A percentile compares a stretch with the other conserved stretches of the same genome.
Evolutionary conservation across 2,113 vertebrate genomes (phyloP).

Genomic region (Chaenocephalus aceratus): DNA sequence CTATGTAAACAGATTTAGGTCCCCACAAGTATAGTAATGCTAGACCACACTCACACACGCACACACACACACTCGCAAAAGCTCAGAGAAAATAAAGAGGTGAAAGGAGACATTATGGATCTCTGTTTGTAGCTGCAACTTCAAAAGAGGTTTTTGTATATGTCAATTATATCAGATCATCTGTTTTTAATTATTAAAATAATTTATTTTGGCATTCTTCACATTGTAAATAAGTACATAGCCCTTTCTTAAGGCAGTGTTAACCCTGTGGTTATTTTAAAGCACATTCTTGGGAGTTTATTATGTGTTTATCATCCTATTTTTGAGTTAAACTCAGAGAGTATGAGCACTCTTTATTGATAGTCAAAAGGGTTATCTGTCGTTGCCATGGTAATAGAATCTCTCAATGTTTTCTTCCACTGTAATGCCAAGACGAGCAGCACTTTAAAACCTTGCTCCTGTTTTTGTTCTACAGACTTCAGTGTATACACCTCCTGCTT

Average conservation of each 20-base stretch:
- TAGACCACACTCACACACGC: too few species aligned
- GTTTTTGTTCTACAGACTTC: conserved; percentile 15
- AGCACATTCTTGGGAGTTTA: not conserved
- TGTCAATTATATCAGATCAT: not conserved
- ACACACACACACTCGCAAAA: too few species aligned
- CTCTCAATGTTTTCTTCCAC: conserved; percentile 16
- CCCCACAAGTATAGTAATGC: too few species aligned
- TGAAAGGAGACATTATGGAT: conserved; percentile 23
- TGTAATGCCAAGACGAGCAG: conserved; percentile 65
- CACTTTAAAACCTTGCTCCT: conserved; percentile 25
- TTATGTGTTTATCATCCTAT: not conserved
- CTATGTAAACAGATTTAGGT: too few species aligned
- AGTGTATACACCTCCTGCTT: not conserved
- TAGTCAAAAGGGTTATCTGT: conserved; percentile 2
- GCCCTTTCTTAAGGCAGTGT: conserved; percentile 8
- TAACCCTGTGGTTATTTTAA: conserved; percentile 29
- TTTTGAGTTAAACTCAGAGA: conserved; percentile 15
- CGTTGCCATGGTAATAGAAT: conserved; percentile 59
- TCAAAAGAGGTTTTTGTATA: conserved; percentile 54
- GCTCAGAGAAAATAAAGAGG: conserved; percentile 12
- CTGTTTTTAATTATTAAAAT: conserved; percentile 10
- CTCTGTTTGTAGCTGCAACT: conserved; percentile 37
- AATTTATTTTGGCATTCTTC: conserved; percentile 36
- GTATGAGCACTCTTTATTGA: not conserved
- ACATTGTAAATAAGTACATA: conserved; percentile 28